Evolutionary conservation across 2,797 vertebrate genomes (phyloP).

Genomic region (Macrochelys suwanniensis): DNA sequence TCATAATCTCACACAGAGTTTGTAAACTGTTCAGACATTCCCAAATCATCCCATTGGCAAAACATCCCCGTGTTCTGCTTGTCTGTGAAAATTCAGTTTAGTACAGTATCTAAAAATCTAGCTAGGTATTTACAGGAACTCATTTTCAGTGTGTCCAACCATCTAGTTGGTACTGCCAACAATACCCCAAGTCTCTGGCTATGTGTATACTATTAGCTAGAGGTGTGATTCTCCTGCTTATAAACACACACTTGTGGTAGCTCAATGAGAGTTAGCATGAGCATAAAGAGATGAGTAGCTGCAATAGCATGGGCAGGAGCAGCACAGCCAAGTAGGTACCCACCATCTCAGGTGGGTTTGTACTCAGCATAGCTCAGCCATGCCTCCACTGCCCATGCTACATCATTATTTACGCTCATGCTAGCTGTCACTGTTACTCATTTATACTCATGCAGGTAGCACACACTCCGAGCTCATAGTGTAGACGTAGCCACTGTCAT

Average conservation of each 20-base stretch:
- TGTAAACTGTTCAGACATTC: neutral
- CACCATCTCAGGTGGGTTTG: neutral
- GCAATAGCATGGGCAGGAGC: neutral
- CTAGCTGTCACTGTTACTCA: neutral
- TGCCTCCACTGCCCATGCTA: neutral
- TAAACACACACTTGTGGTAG: neutral
- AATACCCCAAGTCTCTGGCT: neutral
- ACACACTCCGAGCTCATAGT: neutral
- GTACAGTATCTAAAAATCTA: neutral
- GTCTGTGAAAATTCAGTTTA: neutral
- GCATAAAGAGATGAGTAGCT: neutral
- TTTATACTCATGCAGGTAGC: neutral
- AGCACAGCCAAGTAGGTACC: neutral
- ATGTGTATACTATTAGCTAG: neutral
- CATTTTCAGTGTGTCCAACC: neutral
- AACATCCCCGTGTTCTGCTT: neutral
- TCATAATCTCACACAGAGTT: neutral
- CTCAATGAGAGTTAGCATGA: neutral
- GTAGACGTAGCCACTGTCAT: neutral
- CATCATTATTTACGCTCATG: neutral
- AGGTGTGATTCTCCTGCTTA: neutral
- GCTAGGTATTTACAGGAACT: neutral
- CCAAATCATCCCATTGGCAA: neutral
- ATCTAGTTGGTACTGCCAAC: neutral
- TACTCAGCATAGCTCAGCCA: neutral